These are phyloP conservation scores for Drosophila tani DNA, from an alignment of 1,140 invertebrate genomes.

Conservation along the genomic window DNA sequence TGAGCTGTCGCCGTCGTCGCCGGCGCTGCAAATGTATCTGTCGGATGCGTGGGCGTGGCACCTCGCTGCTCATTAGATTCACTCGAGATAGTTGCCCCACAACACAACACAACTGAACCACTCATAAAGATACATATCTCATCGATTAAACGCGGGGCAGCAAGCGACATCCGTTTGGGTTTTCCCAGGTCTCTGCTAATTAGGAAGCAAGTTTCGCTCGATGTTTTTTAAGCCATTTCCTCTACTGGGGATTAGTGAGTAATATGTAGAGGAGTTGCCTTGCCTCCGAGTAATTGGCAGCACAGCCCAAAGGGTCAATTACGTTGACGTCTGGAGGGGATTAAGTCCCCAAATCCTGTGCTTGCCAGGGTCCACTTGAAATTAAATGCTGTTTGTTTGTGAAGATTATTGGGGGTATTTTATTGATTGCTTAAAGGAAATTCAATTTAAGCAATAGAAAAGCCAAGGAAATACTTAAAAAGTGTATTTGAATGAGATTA, in stretches of 20 bases:
- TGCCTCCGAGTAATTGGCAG: constrained; percentile 3
- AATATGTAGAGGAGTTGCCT: not conserved
- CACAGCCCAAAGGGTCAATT: constrained; percentile 9
- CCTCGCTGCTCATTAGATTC: constrained; percentile 51
- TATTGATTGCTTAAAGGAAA: not conserved
- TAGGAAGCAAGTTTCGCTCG: constrained; percentile 3
- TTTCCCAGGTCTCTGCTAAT: constrained; percentile 17
- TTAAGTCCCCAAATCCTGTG: constrained; percentile 8
- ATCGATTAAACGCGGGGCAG: constrained; percentile 28
- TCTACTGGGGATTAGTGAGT: constrained; percentile 1
- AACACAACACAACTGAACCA: constrained; percentile 1
- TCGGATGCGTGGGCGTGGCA: constrained; percentile 53
- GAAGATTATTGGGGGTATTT: not conserved
- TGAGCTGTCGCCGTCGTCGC: constrained; percentile 39
- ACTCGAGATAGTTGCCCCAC: constrained; percentile 36
- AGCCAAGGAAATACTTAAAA: not conserved
- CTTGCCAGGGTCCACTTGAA: not conserved
- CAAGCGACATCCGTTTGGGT: constrained; percentile 20
- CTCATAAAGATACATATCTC: constrained; percentile 43
- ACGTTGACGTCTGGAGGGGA: not conserved
- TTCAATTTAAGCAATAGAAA: not conserved
- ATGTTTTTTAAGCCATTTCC: constrained; percentile 11
- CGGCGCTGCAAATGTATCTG: constrained; percentile 33
- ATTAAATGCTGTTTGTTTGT: not conserved
- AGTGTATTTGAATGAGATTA: too few relatives aligned